Evolutionary conservation across 2,888 invertebrate genomes (phyloP), one percentile per base, ranked within the genome.

Genomic region (Meliscaeva auricollis): DNA sequence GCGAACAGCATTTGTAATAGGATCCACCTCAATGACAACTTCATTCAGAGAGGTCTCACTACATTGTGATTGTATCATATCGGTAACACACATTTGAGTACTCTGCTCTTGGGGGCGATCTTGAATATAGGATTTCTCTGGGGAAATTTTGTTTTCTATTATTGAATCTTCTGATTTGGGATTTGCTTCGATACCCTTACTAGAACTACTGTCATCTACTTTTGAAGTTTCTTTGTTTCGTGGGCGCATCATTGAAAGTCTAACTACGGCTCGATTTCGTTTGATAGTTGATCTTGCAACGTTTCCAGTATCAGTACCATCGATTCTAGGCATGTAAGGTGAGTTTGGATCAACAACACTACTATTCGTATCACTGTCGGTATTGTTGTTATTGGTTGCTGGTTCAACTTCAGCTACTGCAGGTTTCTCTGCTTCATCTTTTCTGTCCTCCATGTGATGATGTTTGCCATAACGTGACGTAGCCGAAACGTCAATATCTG

Each of bases 401-500:
- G 72, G 32, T 20, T 62, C 58, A 0, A 0, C 50, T 26, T 77
- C 75, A 30, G 52, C n/a, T 9, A 48, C 64, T 20, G 79, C 80
- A 1, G n/a, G 8, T 8, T 74, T 77, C 0, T 68, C 66, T 17
- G 79, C 70, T 8, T 83, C 54, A 1, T 56, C 60, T 17, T 66
- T 50, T 4, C 81, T 44, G 0, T 82, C 70, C 2, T 75, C 72
- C 62, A 77, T 75, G 46, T 74, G 84, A 54, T 77, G 76, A 7
- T 80, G 79, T 1, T 70, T 79, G 2, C 74, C 62, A 88, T 95
- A 95, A 88, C 93, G 94, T 84, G 95, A 94, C 0, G 88, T 84
- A 85, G 94, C 94, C 0, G 96, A 96, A 0, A 97, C 97, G 90
- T 97, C 97, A 87, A 97, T 97, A 90, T 97, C 96, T 35, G 96